These are phyloP conservation scores for Fundulus diaphanus DNA, from an alignment of 2,797 vertebrate genomes.

Conservation along the genomic window DNA sequence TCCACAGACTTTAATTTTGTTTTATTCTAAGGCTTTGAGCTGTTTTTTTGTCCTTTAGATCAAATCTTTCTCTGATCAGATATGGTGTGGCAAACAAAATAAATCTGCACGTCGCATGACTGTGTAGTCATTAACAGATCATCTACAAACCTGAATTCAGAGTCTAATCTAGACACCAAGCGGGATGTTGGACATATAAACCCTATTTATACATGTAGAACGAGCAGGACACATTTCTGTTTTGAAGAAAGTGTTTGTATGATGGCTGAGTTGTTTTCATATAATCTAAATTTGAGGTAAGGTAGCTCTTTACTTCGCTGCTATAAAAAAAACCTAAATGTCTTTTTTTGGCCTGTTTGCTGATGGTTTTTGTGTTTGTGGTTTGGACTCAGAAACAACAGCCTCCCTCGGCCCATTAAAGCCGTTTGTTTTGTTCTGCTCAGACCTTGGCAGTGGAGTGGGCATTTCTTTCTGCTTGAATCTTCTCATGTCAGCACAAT, in stretches of 20 bases:
- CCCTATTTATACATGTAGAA: not conserved
- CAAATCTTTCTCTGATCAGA: too few species aligned
- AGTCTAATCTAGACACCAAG: not conserved
- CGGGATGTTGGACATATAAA: not conserved
- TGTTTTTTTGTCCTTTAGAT: too few species aligned
- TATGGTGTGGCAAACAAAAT: not conserved
- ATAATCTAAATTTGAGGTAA: slow-evolving; percentile 26
- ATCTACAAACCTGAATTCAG: not conserved
- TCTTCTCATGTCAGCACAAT: slow-evolving; percentile 44
- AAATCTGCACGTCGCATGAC: not conserved
- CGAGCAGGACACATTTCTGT: not conserved
- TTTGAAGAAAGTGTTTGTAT: not conserved
- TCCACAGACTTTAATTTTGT: slow-evolving; percentile 2
- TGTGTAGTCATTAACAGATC: not conserved
- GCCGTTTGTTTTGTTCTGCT: slow-evolving; percentile 64
- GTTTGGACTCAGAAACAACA: slow-evolving; percentile 51
- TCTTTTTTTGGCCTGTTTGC: not conserved
- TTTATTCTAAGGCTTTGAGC: not conserved
- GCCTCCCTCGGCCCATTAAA: slow-evolving; percentile 41
- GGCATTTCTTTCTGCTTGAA: slow-evolving; percentile 60
- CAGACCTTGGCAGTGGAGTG: slow-evolving; percentile 41
- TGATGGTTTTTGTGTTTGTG: slow-evolving; percentile 51
- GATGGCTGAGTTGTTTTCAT: slow-evolving; percentile 17
- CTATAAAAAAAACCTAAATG: slow-evolving; percentile 23
- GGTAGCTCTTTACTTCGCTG: slow-evolving; percentile 1